Percentiles rank a stretch among this genome's conserved stretches.
Evolutionary conservation across 1,140 invertebrate genomes (phyloP).

Genomic region (Drosophila neocordata): DNA sequence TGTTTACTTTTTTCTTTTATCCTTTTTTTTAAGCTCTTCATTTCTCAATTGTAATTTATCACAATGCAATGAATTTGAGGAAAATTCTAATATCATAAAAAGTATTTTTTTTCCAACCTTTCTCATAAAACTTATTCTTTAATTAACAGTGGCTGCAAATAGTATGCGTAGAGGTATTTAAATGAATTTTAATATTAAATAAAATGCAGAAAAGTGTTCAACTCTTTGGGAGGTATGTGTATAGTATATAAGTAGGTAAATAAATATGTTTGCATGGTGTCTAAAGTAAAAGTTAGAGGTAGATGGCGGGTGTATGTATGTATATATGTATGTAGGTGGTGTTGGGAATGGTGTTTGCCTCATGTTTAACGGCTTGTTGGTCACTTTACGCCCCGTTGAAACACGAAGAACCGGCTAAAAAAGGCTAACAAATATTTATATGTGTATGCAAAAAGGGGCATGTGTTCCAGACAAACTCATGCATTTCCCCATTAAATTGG

Average conservation of each 20-base stretch:
- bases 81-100: too few species aligned
- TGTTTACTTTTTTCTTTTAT: too few species aligned
- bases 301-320: too few species aligned
- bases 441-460: not conserved
- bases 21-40: too few species aligned
- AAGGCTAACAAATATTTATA: slow-evolving; percentile 9
- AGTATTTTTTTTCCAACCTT: too few species aligned
- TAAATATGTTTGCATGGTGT: not conserved
- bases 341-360: not conserved
- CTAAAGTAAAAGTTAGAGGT: not conserved
- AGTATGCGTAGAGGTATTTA: not conserved
- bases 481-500: not conserved
- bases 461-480: slow-evolving; percentile 6
- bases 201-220: not conserved
- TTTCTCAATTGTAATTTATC: too few species aligned
- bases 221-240: too few species aligned
- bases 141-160: not conserved
- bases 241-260: too few species aligned
- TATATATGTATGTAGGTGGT: too few species aligned
- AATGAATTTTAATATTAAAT: not conserved
- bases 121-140: too few species aligned
- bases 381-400: slow-evolving; percentile 68
- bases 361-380: slow-evolving; percentile 74
- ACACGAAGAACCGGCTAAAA: slow-evolving; percentile 22
- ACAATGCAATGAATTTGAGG: too few species aligned